phyloP scores from a whole-genome alignment of 1,140 invertebrate species.

The Ylistrum balloti region DNA sequence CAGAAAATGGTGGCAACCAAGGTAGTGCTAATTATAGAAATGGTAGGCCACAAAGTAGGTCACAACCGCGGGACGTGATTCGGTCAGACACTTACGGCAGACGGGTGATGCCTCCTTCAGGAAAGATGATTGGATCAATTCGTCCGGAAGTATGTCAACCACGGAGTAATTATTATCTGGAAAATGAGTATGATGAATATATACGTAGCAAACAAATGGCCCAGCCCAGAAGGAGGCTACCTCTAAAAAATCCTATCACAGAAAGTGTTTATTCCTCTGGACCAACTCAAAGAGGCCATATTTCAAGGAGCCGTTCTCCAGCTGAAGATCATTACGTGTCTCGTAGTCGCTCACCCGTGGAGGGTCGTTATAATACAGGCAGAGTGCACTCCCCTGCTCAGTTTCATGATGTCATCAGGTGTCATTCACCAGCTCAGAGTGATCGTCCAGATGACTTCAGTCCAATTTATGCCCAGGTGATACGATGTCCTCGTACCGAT shows the following conservation, averaged over 20 bases:
- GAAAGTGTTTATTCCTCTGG: neutral
- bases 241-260: neutral
- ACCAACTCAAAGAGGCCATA: neutral
- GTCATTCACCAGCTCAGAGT: conserved; percentile 5
- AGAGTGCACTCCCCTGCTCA: conserved; percentile 21
- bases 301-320: neutral
- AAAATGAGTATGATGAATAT: neutral
- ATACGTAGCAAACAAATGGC: neutral
- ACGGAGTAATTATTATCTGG: neutral
- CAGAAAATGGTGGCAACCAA: neutral
- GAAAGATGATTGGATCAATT: neutral
- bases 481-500: conserved; percentile 2
- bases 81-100: conserved; percentile 6
- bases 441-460: neutral
- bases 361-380: conserved; percentile 6
- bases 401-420: conserved; percentile 32
- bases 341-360: conserved; percentile 12
- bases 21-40: neutral
- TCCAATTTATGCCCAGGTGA: conserved; percentile 8
- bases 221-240: neutral
- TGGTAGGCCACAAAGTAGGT: neutral
- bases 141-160: conserved; percentile 2
- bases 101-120: conserved; percentile 27
- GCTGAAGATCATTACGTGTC: neutral
- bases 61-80: neutral